Conservation (phyloP, 1,140 invertebrate species). For the Cyclina sinensis region DNA sequence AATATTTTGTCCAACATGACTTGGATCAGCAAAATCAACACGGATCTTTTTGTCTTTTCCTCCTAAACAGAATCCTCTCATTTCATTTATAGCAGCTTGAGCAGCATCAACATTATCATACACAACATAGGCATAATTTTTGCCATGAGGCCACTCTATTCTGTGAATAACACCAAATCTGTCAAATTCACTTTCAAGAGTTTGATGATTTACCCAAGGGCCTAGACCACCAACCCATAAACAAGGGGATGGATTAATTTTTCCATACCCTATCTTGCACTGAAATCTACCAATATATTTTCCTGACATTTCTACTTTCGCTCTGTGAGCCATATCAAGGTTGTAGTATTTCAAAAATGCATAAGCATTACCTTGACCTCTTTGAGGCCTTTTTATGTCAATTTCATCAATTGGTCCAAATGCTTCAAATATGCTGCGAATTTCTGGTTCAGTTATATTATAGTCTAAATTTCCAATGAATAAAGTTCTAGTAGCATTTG, state of each 20-base stretch:
- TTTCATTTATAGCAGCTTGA: constrained; percentile 97
- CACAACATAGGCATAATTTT: constrained; percentile 97
- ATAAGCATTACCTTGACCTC: constrained; percentile 95
- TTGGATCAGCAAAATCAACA: constrained; percentile 96
- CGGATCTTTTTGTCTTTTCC: constrained; percentile 93
- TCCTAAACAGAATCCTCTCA: constrained; percentile 97
- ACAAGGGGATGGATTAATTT: constrained; percentile 97
- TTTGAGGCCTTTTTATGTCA: constrained; percentile 98
- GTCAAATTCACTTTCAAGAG: constrained; percentile 97
- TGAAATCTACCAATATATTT: constrained; percentile 99
- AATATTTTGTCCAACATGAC: constrained; percentile 68
- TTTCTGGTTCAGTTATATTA: constrained; percentile 97
- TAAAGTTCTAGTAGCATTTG: constrained; percentile 97
- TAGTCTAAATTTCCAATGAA: constrained; percentile 99
- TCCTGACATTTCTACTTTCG: constrained; percentile 98
- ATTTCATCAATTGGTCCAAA: constrained; percentile 99
- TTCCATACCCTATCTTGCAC: constrained; percentile 99
- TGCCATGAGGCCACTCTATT: constrained; percentile 93
- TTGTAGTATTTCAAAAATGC: constrained; percentile 99
- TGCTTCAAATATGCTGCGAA: constrained; percentile 96
- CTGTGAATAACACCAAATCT: constrained; percentile 99
- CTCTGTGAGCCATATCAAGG: constrained; percentile 94
- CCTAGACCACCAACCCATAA: constrained; percentile 99
- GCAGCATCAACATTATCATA: constrained; percentile 99
- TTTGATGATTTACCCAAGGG: constrained; percentile 94